These are phyloP conservation scores for Drosophila mettleri DNA, from an alignment of 2,888 invertebrate species.

Conservation along the genomic window DNA sequence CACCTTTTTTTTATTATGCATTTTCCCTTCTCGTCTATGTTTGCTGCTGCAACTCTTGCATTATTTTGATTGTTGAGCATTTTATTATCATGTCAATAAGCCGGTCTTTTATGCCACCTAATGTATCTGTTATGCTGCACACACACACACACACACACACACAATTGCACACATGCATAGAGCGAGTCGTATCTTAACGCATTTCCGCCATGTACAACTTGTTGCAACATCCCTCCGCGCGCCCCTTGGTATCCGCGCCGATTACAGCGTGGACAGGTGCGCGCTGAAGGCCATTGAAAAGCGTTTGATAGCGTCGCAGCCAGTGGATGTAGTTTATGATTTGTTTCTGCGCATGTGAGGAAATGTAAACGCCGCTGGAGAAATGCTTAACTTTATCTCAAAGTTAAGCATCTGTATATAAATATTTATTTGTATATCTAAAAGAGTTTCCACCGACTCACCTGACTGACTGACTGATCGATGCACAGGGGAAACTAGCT, in stretches of 20 bases:
- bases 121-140: conserved; percentile 23
- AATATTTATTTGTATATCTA: conserved; percentile 13
- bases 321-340: conserved; percentile 61
- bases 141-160: background rate
- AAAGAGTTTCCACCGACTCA: background rate
- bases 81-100: conserved; percentile 72
- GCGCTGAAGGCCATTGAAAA: conserved; percentile 59
- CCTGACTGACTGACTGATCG: background rate
- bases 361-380: conserved; percentile 24
- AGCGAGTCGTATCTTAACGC: conserved; percentile 24
- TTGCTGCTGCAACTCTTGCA: conserved; percentile 54
- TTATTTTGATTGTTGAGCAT: conserved; percentile 69
- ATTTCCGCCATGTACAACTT: conserved; percentile 57
- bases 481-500: background rate
- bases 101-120: conserved; percentile 47
- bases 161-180: background rate
- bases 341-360: conserved; percentile 43
- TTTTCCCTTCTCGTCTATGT: conserved; percentile 25
- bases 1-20: conserved; percentile 46
- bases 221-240: conserved; percentile 1
- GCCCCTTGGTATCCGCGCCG: conserved; percentile 12
- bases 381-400: conserved; percentile 31
- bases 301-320: conserved; percentile 57
- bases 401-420: conserved; percentile 21
- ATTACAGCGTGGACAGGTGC: conserved; percentile 63